These are phyloP conservation scores for Sakesphorus luctuosus DNA, from an alignment of 2,113 vertebrate genomes.

Conservation along the genomic window DNA sequence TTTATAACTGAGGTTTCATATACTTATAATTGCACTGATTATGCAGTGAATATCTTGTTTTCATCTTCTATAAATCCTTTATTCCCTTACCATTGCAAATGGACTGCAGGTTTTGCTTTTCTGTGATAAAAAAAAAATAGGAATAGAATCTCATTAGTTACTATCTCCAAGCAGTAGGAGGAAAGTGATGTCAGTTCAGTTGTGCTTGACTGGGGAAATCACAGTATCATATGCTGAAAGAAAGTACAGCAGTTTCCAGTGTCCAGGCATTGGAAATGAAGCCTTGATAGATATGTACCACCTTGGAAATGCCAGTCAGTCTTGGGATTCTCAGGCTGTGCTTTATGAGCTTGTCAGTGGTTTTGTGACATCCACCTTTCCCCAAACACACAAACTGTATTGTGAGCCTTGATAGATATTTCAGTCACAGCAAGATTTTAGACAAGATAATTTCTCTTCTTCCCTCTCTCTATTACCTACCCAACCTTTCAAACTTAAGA, in stretches of 20 bases:
- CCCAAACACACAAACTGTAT: neutral
- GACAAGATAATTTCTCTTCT: neutral
- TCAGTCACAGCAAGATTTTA: neutral
- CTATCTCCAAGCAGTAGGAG: neutral
- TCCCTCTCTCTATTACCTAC: neutral
- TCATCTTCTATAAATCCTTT: neutral
- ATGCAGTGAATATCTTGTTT: neutral
- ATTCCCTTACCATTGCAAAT: neutral
- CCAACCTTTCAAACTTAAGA: neutral
- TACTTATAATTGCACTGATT: slow-evolving; percentile 4
- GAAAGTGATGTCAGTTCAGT: neutral
- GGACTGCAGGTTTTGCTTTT: neutral
- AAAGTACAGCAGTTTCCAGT: neutral
- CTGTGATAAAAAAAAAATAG: neutral
- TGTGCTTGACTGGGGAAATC: neutral
- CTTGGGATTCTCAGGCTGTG: neutral
- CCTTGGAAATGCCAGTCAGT: neutral
- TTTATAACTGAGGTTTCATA: neutral
- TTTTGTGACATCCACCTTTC: neutral
- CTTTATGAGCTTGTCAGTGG: neutral
- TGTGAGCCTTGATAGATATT: neutral
- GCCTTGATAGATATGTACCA: neutral
- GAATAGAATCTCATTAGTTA: neutral
- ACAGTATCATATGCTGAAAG: neutral
- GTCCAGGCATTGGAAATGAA: neutral